phyloP scores from a whole-genome alignment of 2,888 invertebrate species.

The Drosophila niveifrons region DNA sequence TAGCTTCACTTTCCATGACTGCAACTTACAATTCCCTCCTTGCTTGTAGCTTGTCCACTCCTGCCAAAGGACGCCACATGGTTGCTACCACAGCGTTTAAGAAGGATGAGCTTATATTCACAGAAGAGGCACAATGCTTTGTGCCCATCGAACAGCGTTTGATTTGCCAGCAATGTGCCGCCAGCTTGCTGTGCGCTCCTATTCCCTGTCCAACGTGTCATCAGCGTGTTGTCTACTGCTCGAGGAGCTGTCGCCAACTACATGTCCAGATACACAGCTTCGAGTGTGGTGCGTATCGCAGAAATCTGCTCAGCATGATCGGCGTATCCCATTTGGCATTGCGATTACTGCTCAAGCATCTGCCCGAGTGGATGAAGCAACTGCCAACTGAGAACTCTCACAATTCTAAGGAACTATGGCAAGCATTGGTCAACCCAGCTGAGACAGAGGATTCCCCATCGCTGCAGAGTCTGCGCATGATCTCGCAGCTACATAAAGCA shows the following conservation, averaged over 20 bases:
- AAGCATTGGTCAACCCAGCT: slow-evolving; percentile 26
- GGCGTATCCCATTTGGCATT: slow-evolving; percentile 88
- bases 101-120: slow-evolving; percentile 91
- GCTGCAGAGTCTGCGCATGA: slow-evolving; percentile 65
- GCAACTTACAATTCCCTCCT: too few relatives aligned
- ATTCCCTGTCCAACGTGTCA: slow-evolving; percentile 90
- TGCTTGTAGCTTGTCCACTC: slow-evolving; percentile 27
- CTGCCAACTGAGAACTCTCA: slow-evolving; percentile 21
- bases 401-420: slow-evolving; percentile 64
- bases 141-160: slow-evolving; percentile 87
- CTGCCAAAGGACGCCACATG: slow-evolving; percentile 74
- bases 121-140: slow-evolving; percentile 93
- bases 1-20: not conserved
- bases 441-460: slow-evolving; percentile 24
- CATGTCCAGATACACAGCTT: slow-evolving; percentile 88
- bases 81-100: slow-evolving; percentile 87
- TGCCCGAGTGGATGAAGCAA: slow-evolving; percentile 86
- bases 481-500: slow-evolving; percentile 91
- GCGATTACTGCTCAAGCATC: slow-evolving; percentile 86
- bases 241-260: slow-evolving; percentile 87
- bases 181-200: slow-evolving; percentile 86
- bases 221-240: slow-evolving; percentile 89
- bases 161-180: slow-evolving; percentile 92
- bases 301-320: slow-evolving; percentile 90
- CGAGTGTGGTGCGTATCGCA: slow-evolving; percentile 90